phyloP scores from a whole-genome alignment of 2,113 vertebrate species.

The Cynopterus brachyotis region DNA sequence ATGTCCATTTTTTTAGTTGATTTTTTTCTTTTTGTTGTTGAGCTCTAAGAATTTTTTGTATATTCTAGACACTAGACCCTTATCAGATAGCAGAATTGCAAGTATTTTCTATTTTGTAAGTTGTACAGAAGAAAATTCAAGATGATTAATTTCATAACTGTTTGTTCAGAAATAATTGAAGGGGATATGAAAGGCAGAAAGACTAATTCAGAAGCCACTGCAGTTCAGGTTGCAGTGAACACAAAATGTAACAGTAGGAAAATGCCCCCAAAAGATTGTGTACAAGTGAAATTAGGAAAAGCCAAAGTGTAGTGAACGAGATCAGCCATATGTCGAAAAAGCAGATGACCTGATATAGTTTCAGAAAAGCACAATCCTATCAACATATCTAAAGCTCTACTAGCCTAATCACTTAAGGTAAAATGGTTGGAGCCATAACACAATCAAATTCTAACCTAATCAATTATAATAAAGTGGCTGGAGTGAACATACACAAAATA shows the following conservation, averaged over 20 bases:
- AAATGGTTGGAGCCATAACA: conserved; percentile 52
- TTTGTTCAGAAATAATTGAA: background rate
- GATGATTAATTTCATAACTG: background rate
- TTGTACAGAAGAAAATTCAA: background rate
- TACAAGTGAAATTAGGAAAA: background rate
- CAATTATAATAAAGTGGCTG: conserved; percentile 63
- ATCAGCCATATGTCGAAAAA: background rate
- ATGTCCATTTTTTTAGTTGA: background rate
- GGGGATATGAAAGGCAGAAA: background rate
- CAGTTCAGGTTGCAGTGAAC: background rate
- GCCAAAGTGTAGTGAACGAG: background rate
- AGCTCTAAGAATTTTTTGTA: background rate
- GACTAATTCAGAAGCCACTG: background rate
- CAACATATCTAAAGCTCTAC: conserved; percentile 47
- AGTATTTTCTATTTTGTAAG: background rate
- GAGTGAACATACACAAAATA: conserved; percentile 58
- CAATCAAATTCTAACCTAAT: conserved; percentile 64
- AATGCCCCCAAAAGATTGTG: background rate
- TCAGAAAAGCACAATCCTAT: conserved; percentile 62
- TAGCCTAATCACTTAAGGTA: conserved; percentile 66
- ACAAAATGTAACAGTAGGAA: background rate
- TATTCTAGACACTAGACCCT: background rate
- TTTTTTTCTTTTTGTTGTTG: conserved; percentile 36
- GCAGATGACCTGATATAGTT: background rate
- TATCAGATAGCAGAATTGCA: background rate